Evolutionary conservation across 2,113 vertebrate genomes (phyloP).

Genomic region (Microcebus tavaratra): DNA sequence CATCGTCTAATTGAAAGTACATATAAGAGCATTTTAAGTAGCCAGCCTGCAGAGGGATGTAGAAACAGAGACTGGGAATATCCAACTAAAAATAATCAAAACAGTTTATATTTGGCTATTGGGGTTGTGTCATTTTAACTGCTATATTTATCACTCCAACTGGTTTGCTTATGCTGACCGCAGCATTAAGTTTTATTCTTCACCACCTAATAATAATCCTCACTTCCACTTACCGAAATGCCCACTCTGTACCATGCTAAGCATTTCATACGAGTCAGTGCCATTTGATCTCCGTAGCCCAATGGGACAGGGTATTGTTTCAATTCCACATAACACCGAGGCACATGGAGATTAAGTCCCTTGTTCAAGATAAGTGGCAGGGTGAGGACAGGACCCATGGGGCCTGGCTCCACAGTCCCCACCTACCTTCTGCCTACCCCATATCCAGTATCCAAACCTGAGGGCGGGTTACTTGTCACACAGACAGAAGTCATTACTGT

Average conservation of each 20-base stretch:
- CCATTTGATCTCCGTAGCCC: not conserved
- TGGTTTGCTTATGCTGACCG: not conserved
- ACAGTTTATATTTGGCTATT: not conserved
- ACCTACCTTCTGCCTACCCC: not conserved
- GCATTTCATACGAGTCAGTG: not conserved
- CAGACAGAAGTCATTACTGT: not conserved
- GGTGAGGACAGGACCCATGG: not conserved
- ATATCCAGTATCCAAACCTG: rapidly evolving
- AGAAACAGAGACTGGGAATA: not conserved
- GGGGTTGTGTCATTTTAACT: not conserved
- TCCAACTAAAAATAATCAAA: not conserved
- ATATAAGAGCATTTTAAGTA: not conserved
- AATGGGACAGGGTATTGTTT: not conserved
- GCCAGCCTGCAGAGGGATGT: not conserved
- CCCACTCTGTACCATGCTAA: not conserved
- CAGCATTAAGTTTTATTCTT: not conserved
- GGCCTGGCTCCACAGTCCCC: not conserved
- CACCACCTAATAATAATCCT: not conserved
- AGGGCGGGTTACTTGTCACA: not conserved
- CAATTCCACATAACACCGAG: not conserved
- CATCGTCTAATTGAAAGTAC: not conserved
- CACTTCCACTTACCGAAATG: not conserved
- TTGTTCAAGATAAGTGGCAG: not conserved
- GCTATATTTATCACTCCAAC: not conserved
- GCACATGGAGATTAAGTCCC: not conserved